Percentiles rank a stretch among this genome's conserved stretches.
These are phyloP conservation scores for human DNA, from an alignment of 2,113 vertebrate species.

Conservation along the genomic window GRCh38 chr1:229766001-229766500, in stretches of 20 bases:
- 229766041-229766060: background rate
- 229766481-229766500: background rate
- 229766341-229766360: background rate
- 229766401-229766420: fast-evolving
- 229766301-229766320: background rate
- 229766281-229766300: background rate
- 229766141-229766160: background rate
- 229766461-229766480: background rate
- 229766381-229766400: background rate
- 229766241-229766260: background rate
- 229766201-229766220: background rate
- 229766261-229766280: background rate
- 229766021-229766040: background rate
- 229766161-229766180: background rate
- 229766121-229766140: background rate
- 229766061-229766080: background rate
- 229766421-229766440: background rate
- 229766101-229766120: background rate
- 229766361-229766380: background rate
- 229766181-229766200: background rate
- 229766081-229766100: background rate
- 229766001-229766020: background rate
- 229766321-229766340: background rate
- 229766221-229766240: background rate
- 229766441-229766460: background rate